Evolutionary conservation across 1,140 invertebrate species (phyloP).

Genomic region (Littorina saxatilis): DNA sequence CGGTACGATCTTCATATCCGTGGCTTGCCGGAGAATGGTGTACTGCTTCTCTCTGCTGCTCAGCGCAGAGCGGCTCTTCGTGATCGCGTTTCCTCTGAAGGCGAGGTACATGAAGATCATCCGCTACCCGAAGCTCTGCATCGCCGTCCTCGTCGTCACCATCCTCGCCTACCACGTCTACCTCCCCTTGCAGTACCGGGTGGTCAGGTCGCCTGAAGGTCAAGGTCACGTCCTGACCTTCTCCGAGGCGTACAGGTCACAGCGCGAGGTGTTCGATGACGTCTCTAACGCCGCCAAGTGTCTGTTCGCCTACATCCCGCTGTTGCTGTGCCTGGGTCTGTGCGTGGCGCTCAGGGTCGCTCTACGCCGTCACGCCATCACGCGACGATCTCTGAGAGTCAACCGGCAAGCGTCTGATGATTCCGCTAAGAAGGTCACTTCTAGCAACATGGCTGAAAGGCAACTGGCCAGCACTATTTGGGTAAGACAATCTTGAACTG

Average conservation of each 20-base stretch:
- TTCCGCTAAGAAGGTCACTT: too few species aligned
- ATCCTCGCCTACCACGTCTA: conserved; percentile 4
- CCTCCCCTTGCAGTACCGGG: conserved; percentile 1
- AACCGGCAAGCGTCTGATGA: too few species aligned
- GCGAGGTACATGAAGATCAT: neutral
- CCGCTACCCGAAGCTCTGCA: neutral
- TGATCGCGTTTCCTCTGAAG: conserved; percentile 12
- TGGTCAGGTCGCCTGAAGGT: neutral
- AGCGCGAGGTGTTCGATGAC: neutral
- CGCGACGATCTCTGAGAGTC: neutral
- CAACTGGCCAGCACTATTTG: conserved; percentile 9
- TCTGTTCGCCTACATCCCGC: conserved; percentile 17
- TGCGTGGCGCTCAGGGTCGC: neutral
- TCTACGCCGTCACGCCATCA: neutral
- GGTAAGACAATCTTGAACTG: neutral
- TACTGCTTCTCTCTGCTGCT: neutral
- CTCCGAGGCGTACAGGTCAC: neutral
- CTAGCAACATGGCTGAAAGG: too few species aligned
- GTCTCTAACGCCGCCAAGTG: neutral
- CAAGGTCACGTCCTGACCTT: neutral
- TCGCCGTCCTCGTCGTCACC: neutral
- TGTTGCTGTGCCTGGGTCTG: conserved; percentile 4
- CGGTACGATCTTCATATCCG: neutral
- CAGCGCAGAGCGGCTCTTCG: conserved; percentile 9
- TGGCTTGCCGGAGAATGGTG: conserved; percentile 1